Evolutionary conservation across 92 coral and sea anemone species (phyloP).

Genomic region (Plumapathes pennacea): DNA sequence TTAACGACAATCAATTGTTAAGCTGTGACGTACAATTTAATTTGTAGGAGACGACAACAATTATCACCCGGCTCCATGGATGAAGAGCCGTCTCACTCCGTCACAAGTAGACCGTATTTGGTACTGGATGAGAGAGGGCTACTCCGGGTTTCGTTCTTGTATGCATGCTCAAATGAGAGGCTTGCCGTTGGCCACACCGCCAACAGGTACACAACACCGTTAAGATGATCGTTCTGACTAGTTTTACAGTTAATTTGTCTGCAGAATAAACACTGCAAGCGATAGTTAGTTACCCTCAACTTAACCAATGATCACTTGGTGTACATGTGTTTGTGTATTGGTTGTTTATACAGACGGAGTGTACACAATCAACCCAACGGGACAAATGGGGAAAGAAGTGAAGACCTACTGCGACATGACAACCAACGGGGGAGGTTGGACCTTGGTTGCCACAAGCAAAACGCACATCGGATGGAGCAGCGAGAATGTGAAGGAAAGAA

Average conservation of each 20-base stretch:
- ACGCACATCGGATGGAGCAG: slow-evolving; percentile 49
- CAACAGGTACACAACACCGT: too few relatives aligned
- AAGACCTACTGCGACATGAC: slow-evolving; percentile 67
- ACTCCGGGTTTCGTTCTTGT: slow-evolving; percentile 53
- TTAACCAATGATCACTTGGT: too few relatives aligned
- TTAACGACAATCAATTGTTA: too few relatives aligned
- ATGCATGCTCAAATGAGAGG: slow-evolving; percentile 69
- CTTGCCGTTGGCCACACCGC: slow-evolving; percentile 11
- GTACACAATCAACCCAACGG: slow-evolving; percentile 61
- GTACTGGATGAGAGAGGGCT: slow-evolving; percentile 92
- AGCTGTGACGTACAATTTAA: too few relatives aligned
- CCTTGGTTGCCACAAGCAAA: slow-evolving; percentile 54
- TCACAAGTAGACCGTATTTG: slow-evolving; percentile 61
- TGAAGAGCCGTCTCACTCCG: slow-evolving; percentile 39
- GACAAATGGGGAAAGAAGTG: slow-evolving; percentile 28
- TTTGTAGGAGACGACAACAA: slow-evolving; percentile 19
- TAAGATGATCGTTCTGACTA: too few relatives aligned
- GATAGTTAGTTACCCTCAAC: too few relatives aligned
- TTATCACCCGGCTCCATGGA: slow-evolving; percentile 86
- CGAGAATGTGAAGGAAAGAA: slow-evolving; percentile 50
- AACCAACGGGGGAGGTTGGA: slow-evolving; percentile 72
- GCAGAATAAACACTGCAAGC: too few relatives aligned
- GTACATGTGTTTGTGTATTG: too few relatives aligned
- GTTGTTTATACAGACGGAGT: slow-evolving; percentile 64
- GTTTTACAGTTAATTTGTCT: too few relatives aligned